Evolutionary conservation across 2,888 invertebrate genomes (phyloP).

Genomic region (Rotaria socialis): DNA sequence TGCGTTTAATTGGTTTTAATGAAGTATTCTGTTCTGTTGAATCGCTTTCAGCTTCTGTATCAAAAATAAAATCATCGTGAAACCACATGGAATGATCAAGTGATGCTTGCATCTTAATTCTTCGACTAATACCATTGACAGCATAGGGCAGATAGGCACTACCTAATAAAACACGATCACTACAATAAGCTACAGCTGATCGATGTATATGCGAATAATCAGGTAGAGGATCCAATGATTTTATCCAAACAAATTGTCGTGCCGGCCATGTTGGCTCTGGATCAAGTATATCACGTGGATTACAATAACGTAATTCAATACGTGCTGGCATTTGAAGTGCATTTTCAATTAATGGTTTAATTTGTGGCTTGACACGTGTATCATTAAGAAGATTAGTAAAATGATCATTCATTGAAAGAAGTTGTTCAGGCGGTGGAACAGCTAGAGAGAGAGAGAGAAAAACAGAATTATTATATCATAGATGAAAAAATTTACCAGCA

Average conservation of each 20-base stretch:
- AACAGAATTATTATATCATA: neutral
- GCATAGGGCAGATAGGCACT: neutral
- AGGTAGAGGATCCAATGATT: neutral
- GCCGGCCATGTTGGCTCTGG: neutral
- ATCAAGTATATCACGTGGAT: neutral
- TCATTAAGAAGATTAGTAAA: neutral
- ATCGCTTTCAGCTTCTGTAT: neutral
- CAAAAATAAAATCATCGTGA: neutral
- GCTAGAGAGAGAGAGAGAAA: neutral
- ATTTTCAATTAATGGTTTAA: neutral
- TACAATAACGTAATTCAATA: neutral
- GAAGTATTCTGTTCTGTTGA: neutral
- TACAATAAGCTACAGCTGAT: neutral
- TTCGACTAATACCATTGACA: neutral
- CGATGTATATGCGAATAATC: neutral
- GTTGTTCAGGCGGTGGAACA: neutral
- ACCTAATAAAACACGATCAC: neutral
- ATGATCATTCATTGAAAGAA: neutral
- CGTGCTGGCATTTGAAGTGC: neutral
- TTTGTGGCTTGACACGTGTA: neutral
- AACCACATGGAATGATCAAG: conserved; percentile 28
- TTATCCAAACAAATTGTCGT: neutral
- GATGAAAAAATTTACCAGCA: neutral
- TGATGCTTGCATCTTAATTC: neutral
- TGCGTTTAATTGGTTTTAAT: neutral